phyloP scores from a whole-genome alignment of 2,113 vertebrate genomes.

The Erinaceus europaeus region DNA sequence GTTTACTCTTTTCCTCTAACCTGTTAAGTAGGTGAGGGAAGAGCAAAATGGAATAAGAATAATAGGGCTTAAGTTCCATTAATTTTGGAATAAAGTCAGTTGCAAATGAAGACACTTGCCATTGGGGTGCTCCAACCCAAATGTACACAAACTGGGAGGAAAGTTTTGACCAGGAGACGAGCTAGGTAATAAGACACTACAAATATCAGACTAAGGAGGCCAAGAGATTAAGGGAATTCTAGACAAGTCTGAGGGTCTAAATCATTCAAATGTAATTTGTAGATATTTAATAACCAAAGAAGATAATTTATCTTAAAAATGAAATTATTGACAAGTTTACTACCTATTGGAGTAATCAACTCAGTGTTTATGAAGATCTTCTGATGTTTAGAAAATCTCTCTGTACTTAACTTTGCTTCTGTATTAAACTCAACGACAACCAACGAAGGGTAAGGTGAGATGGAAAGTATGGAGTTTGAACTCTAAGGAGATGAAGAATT shows the following conservation, averaged over 20 bases:
- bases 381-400: no score
- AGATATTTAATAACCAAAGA: background rate
- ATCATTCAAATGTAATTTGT: background rate
- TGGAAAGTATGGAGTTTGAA: background rate
- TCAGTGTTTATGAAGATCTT: background rate
- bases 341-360: no score
- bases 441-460: background rate
- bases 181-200: background rate
- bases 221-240: no score
- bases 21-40: no score
- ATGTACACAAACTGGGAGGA: background rate
- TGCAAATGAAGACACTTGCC: background rate
- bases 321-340: background rate
- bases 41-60: background rate
- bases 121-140: background rate
- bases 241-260: background rate
- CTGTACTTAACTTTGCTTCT: background rate
- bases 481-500: background rate
- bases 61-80: background rate
- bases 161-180: background rate
- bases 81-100: background rate
- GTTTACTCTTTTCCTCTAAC: background rate
- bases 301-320: background rate
- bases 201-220: background rate
- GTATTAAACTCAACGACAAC: background rate